Conservation (phyloP, 2,113 vertebrate genomes). For the Corapipo altera region DNA sequence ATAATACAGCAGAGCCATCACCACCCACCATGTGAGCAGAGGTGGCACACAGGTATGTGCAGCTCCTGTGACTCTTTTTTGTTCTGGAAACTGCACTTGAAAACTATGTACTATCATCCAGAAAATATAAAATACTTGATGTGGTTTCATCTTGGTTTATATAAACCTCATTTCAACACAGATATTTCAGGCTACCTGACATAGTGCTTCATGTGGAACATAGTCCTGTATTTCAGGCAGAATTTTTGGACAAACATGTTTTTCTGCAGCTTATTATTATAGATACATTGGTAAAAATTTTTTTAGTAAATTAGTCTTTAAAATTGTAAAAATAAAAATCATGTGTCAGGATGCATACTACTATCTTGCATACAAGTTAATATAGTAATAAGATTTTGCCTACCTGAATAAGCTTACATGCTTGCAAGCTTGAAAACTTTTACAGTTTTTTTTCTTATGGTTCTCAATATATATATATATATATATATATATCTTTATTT, state of each 20-base stretch:
- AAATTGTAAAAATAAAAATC: not conserved
- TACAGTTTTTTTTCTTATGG: not conserved
- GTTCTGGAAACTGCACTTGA: not conserved
- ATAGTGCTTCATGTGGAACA: not conserved
- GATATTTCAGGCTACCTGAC: not conserved
- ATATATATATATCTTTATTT: not conserved
- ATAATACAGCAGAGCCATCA: not conserved
- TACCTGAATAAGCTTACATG: not conserved
- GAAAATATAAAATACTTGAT: not conserved
- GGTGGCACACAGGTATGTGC: rapidly evolving
- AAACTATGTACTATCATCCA: not conserved
- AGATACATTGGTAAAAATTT: not conserved
- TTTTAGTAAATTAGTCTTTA: not conserved
- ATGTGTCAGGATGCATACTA: not conserved
- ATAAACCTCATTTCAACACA: not conserved
- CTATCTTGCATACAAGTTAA: not conserved
- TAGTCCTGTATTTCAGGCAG: not conserved
- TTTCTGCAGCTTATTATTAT: not conserved
- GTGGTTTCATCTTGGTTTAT: not conserved
- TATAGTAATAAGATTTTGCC: not conserved
- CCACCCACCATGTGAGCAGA: not conserved
- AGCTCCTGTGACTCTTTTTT: not conserved
- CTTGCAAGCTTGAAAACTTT: not conserved
- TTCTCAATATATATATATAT: not conserved
- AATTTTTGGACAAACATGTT: not conserved